Evolutionary conservation across 1,140 invertebrate genomes (phyloP), one percentile per base, ranked within the genome.

Genomic region (Epicauta chinensis): DNA sequence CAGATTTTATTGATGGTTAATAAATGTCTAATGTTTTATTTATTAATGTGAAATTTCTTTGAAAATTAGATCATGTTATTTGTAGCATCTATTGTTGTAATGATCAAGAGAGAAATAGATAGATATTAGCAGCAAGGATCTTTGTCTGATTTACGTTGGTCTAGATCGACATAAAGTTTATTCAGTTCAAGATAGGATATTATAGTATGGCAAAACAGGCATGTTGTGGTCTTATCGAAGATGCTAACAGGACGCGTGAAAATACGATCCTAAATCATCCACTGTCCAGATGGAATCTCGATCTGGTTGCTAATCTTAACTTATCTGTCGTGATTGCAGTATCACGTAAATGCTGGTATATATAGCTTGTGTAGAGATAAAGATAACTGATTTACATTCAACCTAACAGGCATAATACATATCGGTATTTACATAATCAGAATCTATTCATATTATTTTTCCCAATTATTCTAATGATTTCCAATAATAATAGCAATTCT

Each of bases 261-360:
- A 53, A 53, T 53, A 35, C 40, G 36, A 38, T 46, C 41, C 23
- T 56, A 51, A 47, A 52, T 56, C 54, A 56, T 56, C 49, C 41
- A 38, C 6, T 37, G 32, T 56, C 43, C 16, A 38, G 54, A 56
- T 56, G 17, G 7, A 52, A 56, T 56, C 54, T 56, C 42, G 48
- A 52, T 56, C 49, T 31, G 49, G 16, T 35, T 41, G 54, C 38
- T 38, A 37, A 46, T 44, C 37, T 40, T 47, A 35, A 39, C 51
- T 46, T 46, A 56, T 52, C 54, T 47, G 44, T 52, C 35, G 39
- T 46, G 54, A 52, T 56, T 47, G 54, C 47, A 51, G 52, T 56
- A 51, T 49, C 39, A 47, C 48, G 49, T 52, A 56, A 56, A 56
- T 56, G 45, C 31, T 40, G 30, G 34, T 23, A n/a, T n/a, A n/a